phyloP scores from a whole-genome alignment of 2,888 invertebrate genomes.

The Caenorhabditis sinica region DNA sequence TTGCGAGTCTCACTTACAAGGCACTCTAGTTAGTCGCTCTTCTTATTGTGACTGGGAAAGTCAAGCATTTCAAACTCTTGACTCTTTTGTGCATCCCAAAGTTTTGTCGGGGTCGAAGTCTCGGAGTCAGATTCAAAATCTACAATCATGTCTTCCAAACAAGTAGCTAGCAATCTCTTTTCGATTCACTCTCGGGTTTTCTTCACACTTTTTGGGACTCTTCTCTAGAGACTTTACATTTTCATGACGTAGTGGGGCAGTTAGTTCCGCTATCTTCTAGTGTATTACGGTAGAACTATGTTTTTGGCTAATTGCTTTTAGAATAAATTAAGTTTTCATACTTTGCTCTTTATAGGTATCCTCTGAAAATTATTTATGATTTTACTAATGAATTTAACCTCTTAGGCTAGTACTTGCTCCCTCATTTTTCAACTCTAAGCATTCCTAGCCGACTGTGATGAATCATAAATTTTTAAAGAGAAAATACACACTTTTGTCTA shows the following conservation, averaged over 20 bases:
- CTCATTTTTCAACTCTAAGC: too few species aligned
- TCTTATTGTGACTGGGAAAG: conserved; percentile 46
- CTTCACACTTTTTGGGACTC: not conserved
- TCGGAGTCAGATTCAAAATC: conserved; percentile 27
- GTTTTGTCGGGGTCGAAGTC: not conserved
- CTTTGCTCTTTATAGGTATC: too few species aligned
- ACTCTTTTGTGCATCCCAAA: not conserved
- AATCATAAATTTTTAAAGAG: too few species aligned
- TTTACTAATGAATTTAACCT: too few species aligned
- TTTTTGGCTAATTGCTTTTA: not conserved
- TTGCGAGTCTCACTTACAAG: conserved; percentile 70
- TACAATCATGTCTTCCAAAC: conserved; percentile 52
- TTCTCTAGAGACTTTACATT: conserved; percentile 12
- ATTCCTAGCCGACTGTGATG: too few species aligned
- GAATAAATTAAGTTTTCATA: not conserved
- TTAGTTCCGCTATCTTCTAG: conserved; percentile 25
- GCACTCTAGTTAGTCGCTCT: conserved; percentile 67
- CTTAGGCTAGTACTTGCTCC: too few species aligned
- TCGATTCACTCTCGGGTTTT: conserved; percentile 1
- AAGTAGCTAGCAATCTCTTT: conserved; percentile 37
- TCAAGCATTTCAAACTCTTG: not conserved
- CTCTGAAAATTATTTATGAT: too few species aligned
- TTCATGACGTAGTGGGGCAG: conserved; percentile 24
- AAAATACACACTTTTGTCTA: conserved; percentile 14
- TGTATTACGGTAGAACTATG: conserved; percentile 16